These are phyloP conservation scores for Triplophysa bombifrons DNA, from an alignment of 2,797 vertebrate species.

Conservation along the genomic window DNA sequence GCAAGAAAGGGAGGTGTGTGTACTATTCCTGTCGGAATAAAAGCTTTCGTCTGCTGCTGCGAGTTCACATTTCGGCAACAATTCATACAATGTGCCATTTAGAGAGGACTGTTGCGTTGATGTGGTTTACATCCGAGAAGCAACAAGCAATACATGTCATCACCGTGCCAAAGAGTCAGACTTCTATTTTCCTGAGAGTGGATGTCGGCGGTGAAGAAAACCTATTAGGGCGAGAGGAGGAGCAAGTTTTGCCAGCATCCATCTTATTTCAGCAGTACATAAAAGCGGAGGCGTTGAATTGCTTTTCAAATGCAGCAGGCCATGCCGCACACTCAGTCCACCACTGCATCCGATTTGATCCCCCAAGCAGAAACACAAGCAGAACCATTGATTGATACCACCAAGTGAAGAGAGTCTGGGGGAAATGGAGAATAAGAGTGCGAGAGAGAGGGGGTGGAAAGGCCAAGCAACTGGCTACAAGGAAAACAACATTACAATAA, in stretches of 20 bases:
- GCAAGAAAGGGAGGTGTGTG: slow-evolving; percentile 22
- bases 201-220: slow-evolving; percentile 71
- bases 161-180: slow-evolving; percentile 69
- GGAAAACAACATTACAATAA: slow-evolving; percentile 59
- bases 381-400: slow-evolving; percentile 73
- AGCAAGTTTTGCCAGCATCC: slow-evolving; percentile 71
- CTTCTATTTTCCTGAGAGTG: slow-evolving; percentile 69
- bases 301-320: slow-evolving; percentile 75
- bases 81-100: slow-evolving; percentile 33
- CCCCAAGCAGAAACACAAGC: slow-evolving; percentile 69
- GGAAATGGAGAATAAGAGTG: slow-evolving; percentile 44
- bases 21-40: slow-evolving; percentile 15
- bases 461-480: slow-evolving; percentile 53
- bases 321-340: slow-evolving; percentile 71
- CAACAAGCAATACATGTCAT: slow-evolving; percentile 61
- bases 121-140: slow-evolving; percentile 43
- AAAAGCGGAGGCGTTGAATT: slow-evolving; percentile 74
- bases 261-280: slow-evolving; percentile 72
- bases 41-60: slow-evolving; percentile 17
- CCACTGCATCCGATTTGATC: slow-evolving; percentile 74
- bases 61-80: slow-evolving; percentile 31
- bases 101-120: slow-evolving; percentile 32
- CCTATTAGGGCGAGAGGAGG: slow-evolving; percentile 69
- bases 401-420: slow-evolving; percentile 64
- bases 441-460: slow-evolving; percentile 43